Evolutionary conservation across 2,113 vertebrate species (phyloP), one percentile per base, ranked within the genome.

Genomic region (Willisornis vidua): DNA sequence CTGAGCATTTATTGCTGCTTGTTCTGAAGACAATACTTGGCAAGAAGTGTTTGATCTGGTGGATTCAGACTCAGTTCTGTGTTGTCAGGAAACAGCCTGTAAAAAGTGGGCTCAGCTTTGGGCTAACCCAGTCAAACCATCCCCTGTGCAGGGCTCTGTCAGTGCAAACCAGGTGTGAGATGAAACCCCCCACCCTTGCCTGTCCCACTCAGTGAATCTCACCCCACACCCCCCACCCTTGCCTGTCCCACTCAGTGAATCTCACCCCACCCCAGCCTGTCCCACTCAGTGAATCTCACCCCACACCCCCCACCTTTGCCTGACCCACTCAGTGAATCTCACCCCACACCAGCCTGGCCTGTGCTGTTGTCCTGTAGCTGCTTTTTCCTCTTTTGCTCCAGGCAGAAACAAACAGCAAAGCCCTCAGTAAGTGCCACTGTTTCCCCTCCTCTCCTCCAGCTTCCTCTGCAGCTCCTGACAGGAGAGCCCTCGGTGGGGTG

Each of bases 321-420:
- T 26, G 19, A 49, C 26, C 37, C 66, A 61, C 82, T 48, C 20
- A 39, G 35, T 13, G 26, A 68, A 37, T 31, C 87, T 70, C 59
- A 58, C 71, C 89, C 70, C 79, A 19, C 73, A 10, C 75, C 91
- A 95, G 75, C 91, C 83, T 54, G 67, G 45, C 43, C 75, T 88
- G 26, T 48, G 77, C 7, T 72, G 25, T 23, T 90, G 68, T 39
- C 82, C 76, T 96, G 92, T 94, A 90, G 88, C 90, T 97, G 96
- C 95, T 97, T 97, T 97, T 98, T 97, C 97, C 97, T 98, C 93
- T 96, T 93, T 96, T 94, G 63, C 92, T 97, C 89, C 94, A 76
- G 96, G 90, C 93, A 93, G 85, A 97, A 96, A 79, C 78, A 92
- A 86, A 75, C 94, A 96, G 96, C 7, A 19, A 94, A 96, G 93